Conservation (phyloP, 2,113 vertebrate genomes). For the Clupea harengus region DNA sequence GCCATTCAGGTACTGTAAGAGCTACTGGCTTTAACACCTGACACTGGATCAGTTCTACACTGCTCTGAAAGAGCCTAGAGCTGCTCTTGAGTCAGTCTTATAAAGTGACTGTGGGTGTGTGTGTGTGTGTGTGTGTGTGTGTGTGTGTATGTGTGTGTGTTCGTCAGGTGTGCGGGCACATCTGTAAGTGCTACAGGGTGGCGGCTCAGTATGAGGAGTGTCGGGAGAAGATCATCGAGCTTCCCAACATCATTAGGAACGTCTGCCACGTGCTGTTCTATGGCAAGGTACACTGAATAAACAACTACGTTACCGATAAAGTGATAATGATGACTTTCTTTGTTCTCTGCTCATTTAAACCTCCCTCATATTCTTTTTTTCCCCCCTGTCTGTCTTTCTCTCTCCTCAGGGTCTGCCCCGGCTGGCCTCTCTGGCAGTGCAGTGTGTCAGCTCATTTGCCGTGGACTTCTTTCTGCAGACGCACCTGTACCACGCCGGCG, state of each 20-base stretch:
- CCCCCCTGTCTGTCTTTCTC: not conserved
- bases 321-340: too few species aligned
- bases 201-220: conserved; percentile 98
- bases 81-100: not conserved
- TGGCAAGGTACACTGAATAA: not conserved
- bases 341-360: too few species aligned
- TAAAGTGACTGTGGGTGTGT: not conserved
- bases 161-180: conserved; percentile 89
- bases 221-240: conserved; percentile 95
- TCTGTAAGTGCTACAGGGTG: conserved; percentile 94
- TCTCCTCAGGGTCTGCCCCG: conserved; percentile 81
- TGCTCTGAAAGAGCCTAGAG: not conserved
- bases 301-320: too few species aligned
- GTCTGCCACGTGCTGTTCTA: conserved; percentile 92
- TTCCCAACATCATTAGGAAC: conserved; percentile 91
- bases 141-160: not conserved
- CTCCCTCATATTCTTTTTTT: not conserved
- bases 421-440: conserved; percentile 84
- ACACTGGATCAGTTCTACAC: not conserved
- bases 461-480: conserved; percentile 96
- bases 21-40: not conserved
- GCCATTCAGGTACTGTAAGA: conserved; percentile 83
- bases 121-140: conserved; percentile 16
- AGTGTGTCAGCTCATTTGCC: conserved; percentile 93
- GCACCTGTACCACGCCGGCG: conserved; percentile 90